phyloP scores from a whole-genome alignment of 2,888 invertebrate species.

The Tanytarsus gracilentus region DNA sequence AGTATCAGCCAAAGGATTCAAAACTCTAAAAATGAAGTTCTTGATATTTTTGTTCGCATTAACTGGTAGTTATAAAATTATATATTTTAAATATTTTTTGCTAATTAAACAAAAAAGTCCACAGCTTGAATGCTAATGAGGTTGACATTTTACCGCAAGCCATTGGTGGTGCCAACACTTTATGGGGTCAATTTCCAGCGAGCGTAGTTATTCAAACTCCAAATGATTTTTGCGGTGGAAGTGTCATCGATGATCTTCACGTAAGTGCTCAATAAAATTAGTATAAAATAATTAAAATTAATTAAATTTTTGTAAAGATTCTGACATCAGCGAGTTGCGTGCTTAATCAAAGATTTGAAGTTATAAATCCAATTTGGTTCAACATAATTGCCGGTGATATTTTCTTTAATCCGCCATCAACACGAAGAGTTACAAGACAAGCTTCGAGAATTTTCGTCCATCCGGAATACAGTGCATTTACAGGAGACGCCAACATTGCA shows the following conservation, averaged over 20 bases:
- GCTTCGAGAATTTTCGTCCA: conserved; percentile 25
- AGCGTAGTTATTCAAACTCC: conserved; percentile 6
- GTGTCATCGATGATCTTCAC: neutral
- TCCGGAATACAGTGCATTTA: neutral
- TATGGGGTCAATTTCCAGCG: conserved; percentile 15
- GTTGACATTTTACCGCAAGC: neutral
- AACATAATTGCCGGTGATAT: conserved; percentile 30
- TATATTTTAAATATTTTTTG: conserved; percentile 6
- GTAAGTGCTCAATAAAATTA: neutral
- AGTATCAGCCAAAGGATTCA: no score
- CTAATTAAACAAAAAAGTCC: neutral
- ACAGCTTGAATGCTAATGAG: neutral
- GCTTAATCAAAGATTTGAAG: conserved; percentile 12
- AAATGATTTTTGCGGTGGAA: conserved; percentile 15
- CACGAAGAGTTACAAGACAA: conserved; percentile 25
- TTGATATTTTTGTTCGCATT: no score
- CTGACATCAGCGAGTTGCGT: conserved; percentile 30
- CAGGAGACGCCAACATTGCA: conserved; percentile 11
- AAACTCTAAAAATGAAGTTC: no score
- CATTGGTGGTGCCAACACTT: neutral
- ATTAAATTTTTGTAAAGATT: neutral
- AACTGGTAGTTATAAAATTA: no score
- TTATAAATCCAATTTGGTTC: conserved; percentile 28
- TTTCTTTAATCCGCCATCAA: conserved; percentile 24
- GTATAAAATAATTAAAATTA: neutral